Evolutionary conservation across 1,140 invertebrate species (phyloP).

Genomic region (Cyphomyrmex costatus): DNA sequence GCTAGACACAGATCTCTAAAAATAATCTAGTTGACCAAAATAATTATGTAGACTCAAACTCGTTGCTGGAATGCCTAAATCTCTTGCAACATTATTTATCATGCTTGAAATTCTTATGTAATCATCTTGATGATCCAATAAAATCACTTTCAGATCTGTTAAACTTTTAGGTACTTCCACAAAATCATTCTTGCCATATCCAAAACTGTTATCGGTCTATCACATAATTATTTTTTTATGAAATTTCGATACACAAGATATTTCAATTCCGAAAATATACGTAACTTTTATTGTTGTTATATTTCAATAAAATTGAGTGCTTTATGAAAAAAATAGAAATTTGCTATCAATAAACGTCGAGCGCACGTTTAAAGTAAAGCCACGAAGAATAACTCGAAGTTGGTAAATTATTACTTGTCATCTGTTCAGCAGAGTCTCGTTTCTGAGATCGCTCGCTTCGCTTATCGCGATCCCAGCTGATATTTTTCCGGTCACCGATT

Average conservation of each 20-base stretch:
- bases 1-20: too few relatives aligned
- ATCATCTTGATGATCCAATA: too few relatives aligned
- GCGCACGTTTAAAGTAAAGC: not conserved
- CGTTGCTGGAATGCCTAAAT: too few relatives aligned
- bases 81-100: too few relatives aligned
- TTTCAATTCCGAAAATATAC: not conserved
- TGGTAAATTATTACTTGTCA: not conserved
- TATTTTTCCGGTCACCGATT: slow-evolving; percentile 1
- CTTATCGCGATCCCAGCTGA: not conserved
- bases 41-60: too few relatives aligned
- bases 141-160: too few relatives aligned
- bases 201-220: not conserved
- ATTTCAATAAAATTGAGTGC: not conserved
- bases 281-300: not conserved
- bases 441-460: not conserved
- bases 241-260: not conserved
- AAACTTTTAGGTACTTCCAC: too few relatives aligned
- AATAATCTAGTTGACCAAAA: too few relatives aligned
- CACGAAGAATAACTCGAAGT: not conserved
- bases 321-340: not conserved
- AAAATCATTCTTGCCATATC: too few relatives aligned
- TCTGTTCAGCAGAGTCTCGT: not conserved
- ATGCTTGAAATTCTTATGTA: too few relatives aligned
- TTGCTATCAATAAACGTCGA: not conserved
- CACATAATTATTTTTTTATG: not conserved